A percentile compares a stretch with the other conserved stretches of the same genome.
Conservation (phyloP, 1,140 invertebrate species). For the Maconellicoccus hirsutus region DNA sequence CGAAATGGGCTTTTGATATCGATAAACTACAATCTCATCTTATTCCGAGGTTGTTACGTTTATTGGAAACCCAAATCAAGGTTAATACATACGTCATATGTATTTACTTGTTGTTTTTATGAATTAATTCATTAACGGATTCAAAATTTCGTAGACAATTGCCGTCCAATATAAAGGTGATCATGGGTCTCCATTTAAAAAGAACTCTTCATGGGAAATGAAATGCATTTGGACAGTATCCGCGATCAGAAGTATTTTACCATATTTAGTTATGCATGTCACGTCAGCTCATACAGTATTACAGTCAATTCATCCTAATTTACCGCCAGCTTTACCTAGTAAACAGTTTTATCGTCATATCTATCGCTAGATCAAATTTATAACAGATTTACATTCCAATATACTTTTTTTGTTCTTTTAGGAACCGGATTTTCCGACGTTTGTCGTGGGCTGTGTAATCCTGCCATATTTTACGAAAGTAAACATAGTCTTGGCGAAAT, state of each 20-base stretch:
- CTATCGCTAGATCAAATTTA: too few relatives aligned
- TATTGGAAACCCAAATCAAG: constrained; percentile 28
- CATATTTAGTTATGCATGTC: constrained; percentile 41
- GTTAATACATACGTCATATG: constrained; percentile 16
- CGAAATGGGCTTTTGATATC: constrained; percentile 50
- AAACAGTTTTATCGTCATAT: too few relatives aligned
- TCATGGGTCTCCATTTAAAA: constrained; percentile 31
- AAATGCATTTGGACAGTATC: constrained; percentile 30
- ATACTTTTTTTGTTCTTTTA: too few relatives aligned
- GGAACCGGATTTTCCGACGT: constrained; percentile 38
- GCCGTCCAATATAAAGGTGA: constrained; percentile 25
- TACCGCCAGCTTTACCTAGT: constrained; percentile 32
- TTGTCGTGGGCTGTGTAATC: constrained; percentile 41
- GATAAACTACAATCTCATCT: constrained; percentile 40
- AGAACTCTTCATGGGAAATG: constrained; percentile 29
- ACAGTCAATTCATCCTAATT: constrained; percentile 30
- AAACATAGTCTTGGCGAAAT: constrained; percentile 37
- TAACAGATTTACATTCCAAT: too few relatives aligned
- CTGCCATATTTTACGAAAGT: constrained; percentile 40
- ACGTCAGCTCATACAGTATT: constrained; percentile 35
- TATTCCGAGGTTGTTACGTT: constrained; percentile 31
- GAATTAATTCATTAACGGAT: neutral
- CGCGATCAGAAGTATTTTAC: constrained; percentile 40
- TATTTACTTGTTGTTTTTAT: neutral
- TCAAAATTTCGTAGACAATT: neutral